A percentile compares a stretch with the other conserved stretches of the same genome.
These are phyloP conservation scores for Microctenopoma stevenorrisi DNA, from an alignment of 2,797 vertebrate genomes.

Conservation along the genomic window DNA sequence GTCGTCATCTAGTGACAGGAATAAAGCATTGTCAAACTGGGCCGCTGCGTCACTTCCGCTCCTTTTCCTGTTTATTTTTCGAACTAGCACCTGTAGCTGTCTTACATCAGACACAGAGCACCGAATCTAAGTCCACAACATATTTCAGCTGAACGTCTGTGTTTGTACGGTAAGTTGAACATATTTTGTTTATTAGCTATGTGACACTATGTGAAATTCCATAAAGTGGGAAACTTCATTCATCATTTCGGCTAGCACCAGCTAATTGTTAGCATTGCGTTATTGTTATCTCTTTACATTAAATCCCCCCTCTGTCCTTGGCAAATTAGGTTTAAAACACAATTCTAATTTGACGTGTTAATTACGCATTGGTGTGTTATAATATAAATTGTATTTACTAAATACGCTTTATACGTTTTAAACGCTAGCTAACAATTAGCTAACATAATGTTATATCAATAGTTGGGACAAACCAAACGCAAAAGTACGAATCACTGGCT, in stretches of 20 bases:
- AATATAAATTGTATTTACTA: not conserved
- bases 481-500: not conserved
- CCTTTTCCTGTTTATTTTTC: slow-evolving; percentile 63
- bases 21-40: not conserved
- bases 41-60: slow-evolving; percentile 53
- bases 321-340: slow-evolving; percentile 2
- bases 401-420: not conserved
- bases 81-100: not conserved
- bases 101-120: not conserved
- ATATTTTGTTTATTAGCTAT: not conserved
- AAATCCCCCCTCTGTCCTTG: not conserved
- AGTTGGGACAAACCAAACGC: not conserved
- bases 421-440: not conserved
- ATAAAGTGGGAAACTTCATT: not conserved
- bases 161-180: slow-evolving; percentile 41
- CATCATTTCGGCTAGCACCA: not conserved
- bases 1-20: slow-evolving; percentile 16
- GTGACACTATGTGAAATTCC: accelerated
- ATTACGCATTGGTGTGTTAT: not conserved
- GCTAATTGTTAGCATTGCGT: not conserved
- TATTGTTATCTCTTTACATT: not conserved
- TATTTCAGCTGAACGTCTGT: no score
- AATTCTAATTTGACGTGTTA: not conserved
- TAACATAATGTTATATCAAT: not conserved
- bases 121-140: slow-evolving; percentile 5